Evolutionary conservation across 2,888 invertebrate genomes (phyloP).

Genomic region (Scaptomyza caliginosa): DNA sequence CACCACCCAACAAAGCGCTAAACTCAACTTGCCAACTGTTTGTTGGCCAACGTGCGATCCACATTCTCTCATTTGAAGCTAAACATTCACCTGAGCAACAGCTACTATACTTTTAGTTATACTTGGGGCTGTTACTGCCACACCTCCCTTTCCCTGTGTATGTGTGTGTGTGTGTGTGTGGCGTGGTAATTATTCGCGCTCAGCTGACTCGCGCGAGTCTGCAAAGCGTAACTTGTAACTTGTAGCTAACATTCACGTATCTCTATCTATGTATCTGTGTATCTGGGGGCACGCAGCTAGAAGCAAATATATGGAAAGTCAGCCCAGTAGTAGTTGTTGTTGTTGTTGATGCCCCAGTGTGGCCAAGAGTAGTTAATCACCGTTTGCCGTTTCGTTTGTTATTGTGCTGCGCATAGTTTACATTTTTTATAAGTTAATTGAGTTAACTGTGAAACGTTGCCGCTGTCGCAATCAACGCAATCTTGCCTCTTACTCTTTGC

Average conservation of each 20-base stretch:
- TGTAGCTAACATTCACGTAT: conserved; percentile 72
- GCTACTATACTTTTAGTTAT: conserved; percentile 34
- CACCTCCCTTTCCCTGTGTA: background rate
- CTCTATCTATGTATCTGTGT: conserved; percentile 43
- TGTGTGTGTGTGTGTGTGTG: conserved; percentile 16
- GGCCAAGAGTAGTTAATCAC: conserved; percentile 76
- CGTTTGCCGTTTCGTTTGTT: conserved; percentile 73
- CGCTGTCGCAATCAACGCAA: background rate
- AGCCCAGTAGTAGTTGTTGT: conserved; percentile 5
- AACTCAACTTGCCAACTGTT: conserved; percentile 3
- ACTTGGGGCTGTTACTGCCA: conserved; percentile 46
- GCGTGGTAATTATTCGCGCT: conserved; percentile 82
- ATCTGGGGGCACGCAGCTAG: conserved; percentile 69
- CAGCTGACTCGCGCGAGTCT: conserved; percentile 79
- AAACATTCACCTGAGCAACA: conserved; percentile 59
- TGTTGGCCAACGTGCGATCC: conserved; percentile 54
- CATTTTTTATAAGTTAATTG: conserved; percentile 81
- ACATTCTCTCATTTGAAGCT: conserved; percentile 56
- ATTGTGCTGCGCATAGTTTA: conserved; percentile 68
- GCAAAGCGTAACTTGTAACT: conserved; percentile 79
- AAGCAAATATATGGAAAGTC: conserved; percentile 44
- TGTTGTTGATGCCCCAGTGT: conserved; percentile 43
- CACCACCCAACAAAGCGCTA: conserved; percentile 12
- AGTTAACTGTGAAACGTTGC: conserved; percentile 80
- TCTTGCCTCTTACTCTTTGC: conserved; percentile 26